These are phyloP conservation scores for Heterodera filipjevi DNA, from an alignment of 2,888 invertebrate genomes.

Conservation along the genomic window DNA sequence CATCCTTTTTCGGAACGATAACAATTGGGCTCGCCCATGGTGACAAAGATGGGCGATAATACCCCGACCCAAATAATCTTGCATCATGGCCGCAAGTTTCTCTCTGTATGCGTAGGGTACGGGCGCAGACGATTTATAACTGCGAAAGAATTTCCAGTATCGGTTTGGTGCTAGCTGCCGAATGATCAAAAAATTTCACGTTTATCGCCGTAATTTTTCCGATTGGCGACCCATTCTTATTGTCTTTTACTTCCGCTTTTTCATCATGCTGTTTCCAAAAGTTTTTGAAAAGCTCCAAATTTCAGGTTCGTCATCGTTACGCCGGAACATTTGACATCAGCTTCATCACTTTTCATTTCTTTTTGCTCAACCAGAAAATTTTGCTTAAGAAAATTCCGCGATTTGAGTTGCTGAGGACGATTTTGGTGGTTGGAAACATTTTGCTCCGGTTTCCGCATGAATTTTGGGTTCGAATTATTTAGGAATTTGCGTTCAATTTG, in stretches of 20 bases:
- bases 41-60: constrained; percentile 51
- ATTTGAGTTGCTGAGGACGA: not conserved
- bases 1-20: constrained; percentile 64
- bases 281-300: not conserved
- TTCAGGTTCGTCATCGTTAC: too few species aligned
- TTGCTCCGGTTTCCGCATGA: not conserved
- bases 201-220: constrained; percentile 8
- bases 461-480: too few species aligned
- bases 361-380: constrained; percentile 9
- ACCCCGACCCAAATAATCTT: constrained; percentile 29
- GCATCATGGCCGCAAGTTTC: constrained; percentile 26
- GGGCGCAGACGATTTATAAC: constrained; percentile 24
- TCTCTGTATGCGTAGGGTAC: constrained; percentile 33
- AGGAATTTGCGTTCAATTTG: too few species aligned
- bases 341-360: not conserved
- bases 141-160: constrained; percentile 26
- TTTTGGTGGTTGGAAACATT: not conserved
- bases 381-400: not conserved
- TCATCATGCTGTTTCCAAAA: not conserved
- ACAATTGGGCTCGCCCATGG: constrained; percentile 65
- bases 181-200: not conserved
- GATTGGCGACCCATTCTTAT: not conserved
- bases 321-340: not conserved
- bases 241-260: not conserved
- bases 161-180: constrained; percentile 28